These are phyloP conservation scores for Ectropis crepuscularia DNA, from an alignment of 2,888 invertebrate species.

Conservation along the genomic window DNA sequence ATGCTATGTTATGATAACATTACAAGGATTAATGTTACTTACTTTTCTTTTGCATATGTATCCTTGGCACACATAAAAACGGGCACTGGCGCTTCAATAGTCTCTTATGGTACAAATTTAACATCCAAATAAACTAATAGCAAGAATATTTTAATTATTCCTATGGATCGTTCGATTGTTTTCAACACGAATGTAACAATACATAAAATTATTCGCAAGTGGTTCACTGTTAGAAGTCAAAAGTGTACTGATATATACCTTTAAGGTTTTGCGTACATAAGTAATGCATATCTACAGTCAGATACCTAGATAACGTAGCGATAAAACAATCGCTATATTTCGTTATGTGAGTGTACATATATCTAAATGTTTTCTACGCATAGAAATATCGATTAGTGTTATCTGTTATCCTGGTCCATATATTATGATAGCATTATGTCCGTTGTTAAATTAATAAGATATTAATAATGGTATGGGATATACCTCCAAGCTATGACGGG, in stretches of 20 bases:
- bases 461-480: too few relatives aligned
- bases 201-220: conserved; percentile 29
- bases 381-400: conserved; percentile 19
- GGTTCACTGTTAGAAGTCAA: conserved; percentile 43
- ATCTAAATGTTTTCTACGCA: neutral
- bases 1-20: too few relatives aligned
- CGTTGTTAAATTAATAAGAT: too few relatives aligned
- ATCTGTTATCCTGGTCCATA: conserved; percentile 9
- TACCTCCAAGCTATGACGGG: too few relatives aligned
- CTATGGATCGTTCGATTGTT: too few relatives aligned
- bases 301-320: conserved; percentile 37
- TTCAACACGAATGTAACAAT: neutral
- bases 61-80: too few relatives aligned
- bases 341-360: neutral
- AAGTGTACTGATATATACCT: conserved; percentile 40
- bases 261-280: conserved; percentile 31
- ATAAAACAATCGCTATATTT: conserved; percentile 23
- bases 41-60: too few relatives aligned
- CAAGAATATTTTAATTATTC: too few relatives aligned
- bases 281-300: conserved; percentile 33
- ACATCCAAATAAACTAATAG: too few relatives aligned
- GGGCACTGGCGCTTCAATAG: too few relatives aligned
- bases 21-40: too few relatives aligned
- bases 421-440: neutral
- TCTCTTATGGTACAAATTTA: too few relatives aligned